Base-by-base conservation (phyloP, 2,888 invertebrate genomes). In the Nipponacmea schrenckii region DNA sequence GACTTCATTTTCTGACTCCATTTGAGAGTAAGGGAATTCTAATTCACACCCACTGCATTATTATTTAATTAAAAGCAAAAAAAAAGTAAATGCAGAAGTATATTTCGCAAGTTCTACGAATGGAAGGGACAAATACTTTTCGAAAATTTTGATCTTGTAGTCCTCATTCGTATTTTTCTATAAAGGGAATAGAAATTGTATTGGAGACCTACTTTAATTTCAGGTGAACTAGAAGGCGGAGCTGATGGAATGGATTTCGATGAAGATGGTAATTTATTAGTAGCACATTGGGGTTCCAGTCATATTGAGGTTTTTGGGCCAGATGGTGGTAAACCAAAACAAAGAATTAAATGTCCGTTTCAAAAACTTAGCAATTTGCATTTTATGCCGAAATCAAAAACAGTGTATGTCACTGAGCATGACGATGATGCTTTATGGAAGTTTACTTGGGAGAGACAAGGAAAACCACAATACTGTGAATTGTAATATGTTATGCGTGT, bases 241-340 rank as follows among this genome's bases (percentile, higher is more conserved):
- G 83, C 86, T 56, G 87, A 87, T 78, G 87, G 87, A 1, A 85
- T 87, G 86, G 87, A 86, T 72, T 85, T 86, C 79, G 87, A 87
- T 76, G 80, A 76, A n/a, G 79, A 82, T 3, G 80, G 82, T 26
- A 85, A 84, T 68, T 76, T 87, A 3, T 77, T 87, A 31, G 86
- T 85, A 1, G 85, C 87, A 20, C 85, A 87, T 73, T 84, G 84
- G 83, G 86, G 86, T 0, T 71, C 79, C 27, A 78, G 80, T 5
- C 80, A 82, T 71, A 75, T 86, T n/a, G 86, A 86, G 67, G 86
- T 87, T 12, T 86, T 86, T 71, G 74, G 79, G n/a, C 70, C 80
- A 8, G 65, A 75, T 7, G 87, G 85, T 14, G 85, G 85, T 4
- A 62, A 75, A 4, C 86, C 85, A 0, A 65, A 78, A 4, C 76